These are phyloP conservation scores for Lepidochrysops patricia DNA, from an alignment of 2,888 invertebrate species.

Conservation along the genomic window DNA sequence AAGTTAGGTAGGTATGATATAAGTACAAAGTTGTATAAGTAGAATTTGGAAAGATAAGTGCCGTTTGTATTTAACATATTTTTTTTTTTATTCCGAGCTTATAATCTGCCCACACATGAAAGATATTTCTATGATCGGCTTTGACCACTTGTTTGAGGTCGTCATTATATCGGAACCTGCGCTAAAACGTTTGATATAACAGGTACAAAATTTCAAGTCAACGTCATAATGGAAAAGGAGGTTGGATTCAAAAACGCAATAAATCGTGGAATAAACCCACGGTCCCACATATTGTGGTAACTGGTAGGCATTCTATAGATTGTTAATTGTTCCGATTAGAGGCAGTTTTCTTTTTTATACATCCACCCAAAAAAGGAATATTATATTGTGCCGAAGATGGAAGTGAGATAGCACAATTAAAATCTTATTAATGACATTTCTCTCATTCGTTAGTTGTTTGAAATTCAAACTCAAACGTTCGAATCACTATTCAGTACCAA, in stretches of 20 bases:
- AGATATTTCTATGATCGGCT: not conserved
- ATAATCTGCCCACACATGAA: constrained; percentile 1
- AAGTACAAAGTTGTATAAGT: too few species aligned
- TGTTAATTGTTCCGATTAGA: not conserved
- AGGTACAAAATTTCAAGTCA: not conserved
- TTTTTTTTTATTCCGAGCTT: not conserved
- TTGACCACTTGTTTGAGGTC: not conserved
- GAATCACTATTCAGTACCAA: not conserved
- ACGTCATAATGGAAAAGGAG: not conserved
- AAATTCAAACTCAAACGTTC: not conserved
- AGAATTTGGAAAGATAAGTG: too few species aligned
- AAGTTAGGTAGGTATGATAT: too few species aligned
- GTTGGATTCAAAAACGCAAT: not conserved
- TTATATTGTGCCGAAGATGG: not conserved
- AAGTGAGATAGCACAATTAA: not conserved
- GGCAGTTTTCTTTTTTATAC: not conserved
- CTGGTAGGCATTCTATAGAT: not conserved
- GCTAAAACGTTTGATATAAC: not conserved
- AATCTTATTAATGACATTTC: not conserved
- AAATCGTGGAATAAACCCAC: not conserved
- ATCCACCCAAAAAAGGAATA: not conserved
- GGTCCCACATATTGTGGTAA: not conserved
- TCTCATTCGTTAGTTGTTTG: not conserved
- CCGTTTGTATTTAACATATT: not conserved
- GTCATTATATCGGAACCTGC: not conserved